Evolutionary conservation across 2,888 invertebrate genomes (phyloP).

Genomic region (Mythimna impura): DNA sequence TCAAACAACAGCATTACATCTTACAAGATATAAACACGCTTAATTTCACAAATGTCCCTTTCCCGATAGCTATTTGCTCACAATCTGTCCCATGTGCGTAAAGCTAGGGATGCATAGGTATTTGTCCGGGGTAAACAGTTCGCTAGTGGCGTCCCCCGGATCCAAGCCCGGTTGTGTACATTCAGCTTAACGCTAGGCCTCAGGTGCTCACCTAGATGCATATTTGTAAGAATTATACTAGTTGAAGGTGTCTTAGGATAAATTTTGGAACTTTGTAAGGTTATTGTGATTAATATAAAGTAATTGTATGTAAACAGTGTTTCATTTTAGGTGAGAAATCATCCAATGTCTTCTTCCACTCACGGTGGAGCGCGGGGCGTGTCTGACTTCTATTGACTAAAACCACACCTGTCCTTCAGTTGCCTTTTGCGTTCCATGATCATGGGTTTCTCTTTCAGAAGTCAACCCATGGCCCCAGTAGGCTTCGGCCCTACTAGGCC

Average conservation of each 20-base stretch:
- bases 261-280: background rate
- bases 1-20: background rate
- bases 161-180: conserved; percentile 57
- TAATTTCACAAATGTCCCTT: conserved; percentile 36
- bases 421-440: too few relatives aligned
- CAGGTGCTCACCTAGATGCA: conserved; percentile 60
- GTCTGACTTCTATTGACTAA: too few relatives aligned
- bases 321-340: too few relatives aligned
- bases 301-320: too few relatives aligned
- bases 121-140: conserved; percentile 65
- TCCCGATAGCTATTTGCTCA: conserved; percentile 51
- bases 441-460: too few relatives aligned
- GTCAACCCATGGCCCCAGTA: too few relatives aligned
- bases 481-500: too few relatives aligned
- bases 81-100: conserved; percentile 53
- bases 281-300: background rate
- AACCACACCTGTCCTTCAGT: too few relatives aligned
- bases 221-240: conserved; percentile 59
- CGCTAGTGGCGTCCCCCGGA: conserved; percentile 56
- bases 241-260: background rate
- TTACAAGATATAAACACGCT: background rate
- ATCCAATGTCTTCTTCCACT: too few relatives aligned
- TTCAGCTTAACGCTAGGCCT: conserved; percentile 55
- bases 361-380: too few relatives aligned
- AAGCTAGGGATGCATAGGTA: conserved; percentile 59